Evolutionary conservation across 2,888 invertebrate species (phyloP), one percentile per base, ranked within the genome.

Genomic region (Anaspis maculata): DNA sequence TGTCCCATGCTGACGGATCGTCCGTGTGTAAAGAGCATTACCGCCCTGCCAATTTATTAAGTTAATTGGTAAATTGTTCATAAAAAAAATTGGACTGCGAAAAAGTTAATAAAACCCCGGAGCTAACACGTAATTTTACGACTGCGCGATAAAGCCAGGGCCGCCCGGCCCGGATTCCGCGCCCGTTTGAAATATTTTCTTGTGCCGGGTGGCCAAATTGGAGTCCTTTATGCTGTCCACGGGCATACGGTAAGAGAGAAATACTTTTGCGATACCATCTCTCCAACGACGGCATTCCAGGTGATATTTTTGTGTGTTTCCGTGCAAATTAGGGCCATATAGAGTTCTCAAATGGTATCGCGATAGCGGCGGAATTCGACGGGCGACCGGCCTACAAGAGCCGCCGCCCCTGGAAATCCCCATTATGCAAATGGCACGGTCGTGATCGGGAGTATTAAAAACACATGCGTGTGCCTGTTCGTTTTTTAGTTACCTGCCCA

Each of bases 341-440:
- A 48, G 42, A 48, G 46, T 45, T 46, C 43, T 48, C 48, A 48
- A 45, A 48, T 44, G 43, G 46, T 48, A 48, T 48, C 48, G 43
- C 37, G 48, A 48, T 46, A 48, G 36, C 41, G 32, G 12, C 21
- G 41, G 43, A 46, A 46, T 48, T 44, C 44, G 42, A 35, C 41
- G 36, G 42, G 37, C 44, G n/a, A n/a, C 32, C 32, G 27, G 23
- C 33, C 13, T 35, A 39, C 32, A 34, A 26, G 24, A 15, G 19
- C 11, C 21, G 9, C 16, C 32, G n/a, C 27, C 19, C 34, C 34
- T 10, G 4, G 11, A 28, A 39, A 40, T 37, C 32, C 35, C 44
- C 44, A 48, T 48, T 48, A 48, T 48, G 48, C 44, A 48, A 48
- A 48, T 48, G 44, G 42, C 23, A 41, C n/a, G n/a, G 31, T 48